Evolutionary conservation across 2,113 vertebrate species (phyloP).

Genomic region (Anarhynchus alexandrinus): DNA sequence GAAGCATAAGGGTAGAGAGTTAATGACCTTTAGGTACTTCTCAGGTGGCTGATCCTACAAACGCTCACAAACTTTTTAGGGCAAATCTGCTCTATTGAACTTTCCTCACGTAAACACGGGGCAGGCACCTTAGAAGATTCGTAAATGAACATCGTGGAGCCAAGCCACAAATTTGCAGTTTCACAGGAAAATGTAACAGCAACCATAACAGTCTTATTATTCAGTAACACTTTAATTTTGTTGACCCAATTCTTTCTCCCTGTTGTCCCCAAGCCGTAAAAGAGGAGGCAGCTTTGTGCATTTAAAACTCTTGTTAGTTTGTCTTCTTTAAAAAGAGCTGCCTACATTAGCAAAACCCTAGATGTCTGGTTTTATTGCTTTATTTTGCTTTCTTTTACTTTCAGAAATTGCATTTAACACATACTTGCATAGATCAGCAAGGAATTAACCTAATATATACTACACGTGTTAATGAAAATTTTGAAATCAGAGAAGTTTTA

Average conservation of each 20-base stretch:
- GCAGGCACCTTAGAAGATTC: not conserved
- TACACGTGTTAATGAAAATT: not conserved
- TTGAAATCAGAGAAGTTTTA: not conserved
- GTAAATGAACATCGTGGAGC: not conserved
- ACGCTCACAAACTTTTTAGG: not conserved
- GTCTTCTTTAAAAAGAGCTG: not conserved
- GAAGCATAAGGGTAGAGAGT: conserved; percentile 53
- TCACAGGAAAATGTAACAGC: not conserved
- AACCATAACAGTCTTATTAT: not conserved
- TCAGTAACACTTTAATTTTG: not conserved
- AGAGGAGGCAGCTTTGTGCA: not conserved
- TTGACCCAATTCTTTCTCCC: not conserved
- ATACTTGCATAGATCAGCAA: not conserved
- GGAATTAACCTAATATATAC: not conserved
- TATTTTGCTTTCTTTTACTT: not conserved
- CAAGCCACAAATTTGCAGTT: not conserved
- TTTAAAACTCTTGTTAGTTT: not conserved
- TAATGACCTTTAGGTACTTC: not conserved
- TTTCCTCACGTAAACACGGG: not conserved
- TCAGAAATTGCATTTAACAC: not conserved
- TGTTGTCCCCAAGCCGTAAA: not conserved
- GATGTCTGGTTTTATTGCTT: not conserved
- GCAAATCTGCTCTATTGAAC: not conserved
- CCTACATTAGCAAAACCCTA: not conserved
- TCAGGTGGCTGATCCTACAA: conserved; percentile 10